These are phyloP conservation scores for Xestia sexstrigata DNA, from an alignment of 2,888 invertebrate species.

Conservation along the genomic window DNA sequence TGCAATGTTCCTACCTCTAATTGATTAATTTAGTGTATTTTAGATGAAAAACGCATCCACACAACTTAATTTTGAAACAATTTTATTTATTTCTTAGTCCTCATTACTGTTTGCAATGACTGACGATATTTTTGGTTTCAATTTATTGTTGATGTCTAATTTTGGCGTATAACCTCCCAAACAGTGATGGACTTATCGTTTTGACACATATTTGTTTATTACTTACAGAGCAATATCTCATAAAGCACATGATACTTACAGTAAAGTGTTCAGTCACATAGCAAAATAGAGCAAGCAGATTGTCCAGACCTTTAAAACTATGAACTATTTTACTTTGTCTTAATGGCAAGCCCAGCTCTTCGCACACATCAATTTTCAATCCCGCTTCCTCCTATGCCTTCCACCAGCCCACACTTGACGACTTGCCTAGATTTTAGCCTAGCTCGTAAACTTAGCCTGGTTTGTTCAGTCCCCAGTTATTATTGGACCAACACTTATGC, in stretches of 20 bases:
- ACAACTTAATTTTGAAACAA: no score
- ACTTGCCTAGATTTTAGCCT: slow-evolving; percentile 63
- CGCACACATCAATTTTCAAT: not conserved
- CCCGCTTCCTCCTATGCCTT: not conserved
- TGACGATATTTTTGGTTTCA: not conserved
- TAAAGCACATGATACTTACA: not conserved
- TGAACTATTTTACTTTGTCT: not conserved
- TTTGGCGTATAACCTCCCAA: not conserved
- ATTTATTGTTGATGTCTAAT: not conserved
- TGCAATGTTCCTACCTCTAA: not conserved
- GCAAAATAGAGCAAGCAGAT: not conserved
- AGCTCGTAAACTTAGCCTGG: slow-evolving; percentile 56
- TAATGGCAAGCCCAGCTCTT: no score
- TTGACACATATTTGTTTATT: not conserved
- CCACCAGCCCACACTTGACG: slow-evolving; percentile 25
- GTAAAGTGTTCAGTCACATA: not conserved
- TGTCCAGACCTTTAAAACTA: not conserved
- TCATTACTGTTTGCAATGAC: no score
- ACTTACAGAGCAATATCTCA: not conserved
- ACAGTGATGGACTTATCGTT: not conserved
- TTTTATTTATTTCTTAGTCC: no score
- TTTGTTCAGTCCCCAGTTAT: slow-evolving; percentile 61
- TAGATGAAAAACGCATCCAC: not conserved
- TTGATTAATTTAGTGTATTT: not conserved
- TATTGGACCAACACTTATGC: slow-evolving; percentile 58